Evolutionary conservation across 2,797 vertebrate genomes (phyloP).

Genomic region (Enoplosus armatus): DNA sequence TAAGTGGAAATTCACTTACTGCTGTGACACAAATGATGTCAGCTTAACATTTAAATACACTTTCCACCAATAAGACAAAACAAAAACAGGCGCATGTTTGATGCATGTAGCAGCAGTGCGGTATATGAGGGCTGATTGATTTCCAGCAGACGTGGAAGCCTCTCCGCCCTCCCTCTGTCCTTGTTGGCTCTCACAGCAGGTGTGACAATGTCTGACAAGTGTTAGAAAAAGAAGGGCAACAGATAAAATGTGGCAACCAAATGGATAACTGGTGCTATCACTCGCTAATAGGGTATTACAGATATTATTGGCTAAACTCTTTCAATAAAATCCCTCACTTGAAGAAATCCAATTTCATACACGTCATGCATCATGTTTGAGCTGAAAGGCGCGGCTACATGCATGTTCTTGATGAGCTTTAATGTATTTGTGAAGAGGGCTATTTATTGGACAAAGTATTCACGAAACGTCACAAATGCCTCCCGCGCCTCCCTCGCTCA

Average conservation of each 20-base stretch:
- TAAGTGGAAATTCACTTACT: conserved; percentile 6
- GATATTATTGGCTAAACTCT: conserved; percentile 6
- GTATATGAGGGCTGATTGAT: conserved; percentile 41
- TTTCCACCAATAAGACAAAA: neutral
- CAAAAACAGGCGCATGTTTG: neutral
- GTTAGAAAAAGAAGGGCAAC: conserved; percentile 38
- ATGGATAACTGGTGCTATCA: conserved; percentile 45
- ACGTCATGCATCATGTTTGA: neutral
- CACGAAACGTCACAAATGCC: conserved; percentile 66
- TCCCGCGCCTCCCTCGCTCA: conserved; percentile 47
- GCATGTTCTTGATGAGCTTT: conserved; percentile 41
- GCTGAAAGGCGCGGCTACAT: neutral
- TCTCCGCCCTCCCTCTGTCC: conserved; percentile 36
- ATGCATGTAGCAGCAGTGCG: neutral
- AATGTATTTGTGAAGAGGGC: conserved; percentile 63
- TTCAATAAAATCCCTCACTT: conserved; percentile 2
- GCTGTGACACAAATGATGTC: neutral
- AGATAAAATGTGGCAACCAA: conserved; percentile 55
- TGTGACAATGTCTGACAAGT: conserved; percentile 67
- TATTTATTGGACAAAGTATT: conserved; percentile 74
- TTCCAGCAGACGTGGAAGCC: conserved; percentile 37
- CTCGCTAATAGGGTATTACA: conserved; percentile 9
- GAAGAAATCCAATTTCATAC: neutral
- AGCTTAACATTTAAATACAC: neutral
- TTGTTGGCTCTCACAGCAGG: conserved; percentile 46